Evolutionary conservation across 2,797 vertebrate species (phyloP).

Genomic region (Cichlasoma orientale): DNA sequence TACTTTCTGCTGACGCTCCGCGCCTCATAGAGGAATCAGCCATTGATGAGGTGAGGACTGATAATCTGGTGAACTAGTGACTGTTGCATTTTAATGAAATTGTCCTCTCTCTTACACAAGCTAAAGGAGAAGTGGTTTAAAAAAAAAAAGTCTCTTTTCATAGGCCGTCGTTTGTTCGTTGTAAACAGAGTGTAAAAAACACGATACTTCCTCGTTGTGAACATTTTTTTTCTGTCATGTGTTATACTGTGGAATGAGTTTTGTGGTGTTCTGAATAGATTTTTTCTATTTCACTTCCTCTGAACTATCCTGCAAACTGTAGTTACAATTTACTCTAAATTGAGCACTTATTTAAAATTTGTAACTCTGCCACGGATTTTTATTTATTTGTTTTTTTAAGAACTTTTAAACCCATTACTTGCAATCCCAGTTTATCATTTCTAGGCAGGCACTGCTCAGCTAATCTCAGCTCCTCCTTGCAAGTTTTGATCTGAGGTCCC

Average conservation of each 20-base stretch:
- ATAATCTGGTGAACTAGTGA: not conserved
- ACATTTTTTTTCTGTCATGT: not conserved
- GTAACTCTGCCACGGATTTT: no score
- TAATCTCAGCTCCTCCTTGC: no score
- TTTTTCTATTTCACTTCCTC: conserved; percentile 43
- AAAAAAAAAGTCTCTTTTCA: not conserved
- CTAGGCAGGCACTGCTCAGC: no score
- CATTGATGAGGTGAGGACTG: conserved; percentile 88
- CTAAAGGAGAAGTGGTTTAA: not conserved
- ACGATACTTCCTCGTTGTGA: conserved; percentile 3
- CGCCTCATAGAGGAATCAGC: conserved; percentile 95
- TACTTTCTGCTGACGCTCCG: conserved; percentile 95
- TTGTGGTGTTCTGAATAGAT: not conserved
- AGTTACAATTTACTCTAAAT: not conserved
- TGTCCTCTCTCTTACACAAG: not conserved
- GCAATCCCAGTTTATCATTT: no score
- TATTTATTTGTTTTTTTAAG: no score
- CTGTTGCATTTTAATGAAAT: not conserved
- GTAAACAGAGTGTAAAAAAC: not conserved
- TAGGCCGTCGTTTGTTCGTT: not conserved
- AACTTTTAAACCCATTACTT: no score
- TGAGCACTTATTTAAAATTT: not conserved
- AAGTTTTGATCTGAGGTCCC: no score
- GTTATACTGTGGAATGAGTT: not conserved
- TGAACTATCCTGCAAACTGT: not conserved